These are phyloP conservation scores for Ammospiza nelsoni DNA, from an alignment of 2,113 vertebrate species.

Conservation along the genomic window DNA sequence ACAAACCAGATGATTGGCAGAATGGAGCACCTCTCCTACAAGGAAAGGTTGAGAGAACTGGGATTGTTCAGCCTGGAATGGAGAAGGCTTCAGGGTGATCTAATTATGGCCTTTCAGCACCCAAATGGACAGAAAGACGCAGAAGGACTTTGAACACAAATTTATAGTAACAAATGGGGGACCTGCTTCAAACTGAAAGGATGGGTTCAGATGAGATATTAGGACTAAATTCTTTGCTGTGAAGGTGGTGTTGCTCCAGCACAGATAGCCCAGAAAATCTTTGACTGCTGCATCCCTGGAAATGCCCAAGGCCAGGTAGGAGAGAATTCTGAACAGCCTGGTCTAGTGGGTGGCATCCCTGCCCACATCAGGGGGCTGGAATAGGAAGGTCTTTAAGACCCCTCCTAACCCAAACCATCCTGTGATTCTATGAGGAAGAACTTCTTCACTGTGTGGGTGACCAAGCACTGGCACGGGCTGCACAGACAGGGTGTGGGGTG, in stretches of 20 bases:
- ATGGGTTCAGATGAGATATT: not conserved
- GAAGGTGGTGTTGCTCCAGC: fast-evolving
- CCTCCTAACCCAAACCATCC: not conserved
- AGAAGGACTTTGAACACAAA: not conserved
- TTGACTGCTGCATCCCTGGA: not conserved
- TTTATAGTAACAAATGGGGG: not conserved
- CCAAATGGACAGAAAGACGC: not conserved
- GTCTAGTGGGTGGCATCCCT: not conserved
- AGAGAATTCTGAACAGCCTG: fast-evolving
- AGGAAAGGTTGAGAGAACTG: not conserved
- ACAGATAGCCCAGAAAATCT: not conserved
- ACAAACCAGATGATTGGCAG: not conserved
- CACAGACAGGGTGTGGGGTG: not conserved
- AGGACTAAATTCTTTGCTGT: not conserved
- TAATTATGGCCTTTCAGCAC: not conserved
- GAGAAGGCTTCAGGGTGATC: fast-evolving
- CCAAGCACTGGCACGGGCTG: not conserved
- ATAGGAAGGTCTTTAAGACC: not conserved
- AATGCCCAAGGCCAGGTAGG: not conserved
- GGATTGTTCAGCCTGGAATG: not conserved
- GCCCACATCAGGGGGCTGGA: not conserved
- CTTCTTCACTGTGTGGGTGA: not conserved
- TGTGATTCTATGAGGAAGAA: not conserved
- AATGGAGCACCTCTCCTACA: not conserved
- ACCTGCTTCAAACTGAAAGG: not conserved